Base-by-base conservation (phyloP, 2,888 invertebrate species). In the Phyto melanocephala region DNA sequence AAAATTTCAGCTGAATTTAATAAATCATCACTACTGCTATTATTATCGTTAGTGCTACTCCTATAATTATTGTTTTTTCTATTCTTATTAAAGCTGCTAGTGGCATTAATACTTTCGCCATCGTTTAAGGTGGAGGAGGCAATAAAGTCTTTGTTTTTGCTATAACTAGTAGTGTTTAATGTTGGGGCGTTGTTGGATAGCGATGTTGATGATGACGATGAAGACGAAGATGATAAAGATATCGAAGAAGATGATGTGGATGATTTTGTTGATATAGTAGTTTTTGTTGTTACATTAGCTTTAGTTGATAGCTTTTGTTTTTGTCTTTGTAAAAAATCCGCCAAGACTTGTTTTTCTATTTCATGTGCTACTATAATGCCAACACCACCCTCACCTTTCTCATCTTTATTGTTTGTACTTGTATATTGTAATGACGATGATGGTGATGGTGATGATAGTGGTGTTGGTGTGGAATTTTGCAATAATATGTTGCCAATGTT, bases 1-100 rank as follows among this genome's bases (percentile, higher is more conserved):
- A 84, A 84, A 68, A 85, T 79, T 84, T 85, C 85, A 28, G 83
- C 78, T 58, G 82, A 83, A 68, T 71, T 84, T 58, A 80, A 60
- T 58, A 80, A 42, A 62, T 80, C 82, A 42, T 76, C 72, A 35
- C 62, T 77, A 50, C 80, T 77, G 75, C 40, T 82, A 77, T 56
- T 76, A 47, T 65, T 56, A 42, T 80, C 58, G 70, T 58, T 74
- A 28, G 4, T 28, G 28, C 28, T 28, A 78, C 47, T 76, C 62
- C 47, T 58, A 47, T 40, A 54, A 50, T 54, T 83, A 67, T 67
- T 62, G 65, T 47, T 83, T 74, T 58, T 82, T 81, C 24, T 82
- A 77, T 58, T 52, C 6, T 1, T 40, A 13, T 24, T 37, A n/a
- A n/a, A n/a, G 62, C n/a, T 63, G 62, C 10, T 76, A 10, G 37